Base-by-base conservation (phyloP, 2,888 invertebrate species). In the Agonopterix arenella region DNA sequence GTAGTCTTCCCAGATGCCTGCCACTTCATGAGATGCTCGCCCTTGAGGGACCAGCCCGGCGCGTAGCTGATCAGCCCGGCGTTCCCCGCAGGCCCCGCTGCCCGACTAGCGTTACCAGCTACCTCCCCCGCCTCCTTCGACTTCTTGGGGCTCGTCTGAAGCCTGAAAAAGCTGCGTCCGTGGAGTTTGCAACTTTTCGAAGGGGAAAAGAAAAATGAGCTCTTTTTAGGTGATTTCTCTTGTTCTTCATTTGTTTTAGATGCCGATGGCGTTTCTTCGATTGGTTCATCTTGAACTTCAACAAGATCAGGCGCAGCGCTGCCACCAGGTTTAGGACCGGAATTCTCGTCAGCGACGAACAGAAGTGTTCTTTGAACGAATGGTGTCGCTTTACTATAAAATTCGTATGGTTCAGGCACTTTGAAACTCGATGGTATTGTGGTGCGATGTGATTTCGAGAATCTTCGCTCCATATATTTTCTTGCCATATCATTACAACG, bases 11-110 rank as follows among this genome's bases (percentile, higher is more conserved):
- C 91, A 16, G 90, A 90, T 56, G 86, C 90, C 64, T 91, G 91
- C 91, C 91, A 91, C 78, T 91, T 91, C 80, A 91, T 90, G 52
- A 91, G 90, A 66, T 91, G 91, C 65, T 91, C 90, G 40, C 91
- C 90, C 65, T 91, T 91, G 59, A 91, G 78, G 49, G 91, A 91
- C 91, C 91, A 91, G 52, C 91, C 91, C 37, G 91, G 91, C 52
- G 91, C 91, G 67, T 91, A 91, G 76, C 91, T 91, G 76, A 91
- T 91, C 56, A 90, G 90, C 11, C 91, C 90, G 54, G 73, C 72
- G 28, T 72, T 78, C 9, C 68, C 68, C 52, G 75, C 76, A 13
- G 55, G 50, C 44, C 60, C 64, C 53, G 66, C 67, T 45, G 61
- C 64, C 54, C 61, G 56, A 42, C 57, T 59, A 44, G 52, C 69